Conservation (phyloP, 1,140 invertebrate genomes). For the Anastatus disparis region DNA sequence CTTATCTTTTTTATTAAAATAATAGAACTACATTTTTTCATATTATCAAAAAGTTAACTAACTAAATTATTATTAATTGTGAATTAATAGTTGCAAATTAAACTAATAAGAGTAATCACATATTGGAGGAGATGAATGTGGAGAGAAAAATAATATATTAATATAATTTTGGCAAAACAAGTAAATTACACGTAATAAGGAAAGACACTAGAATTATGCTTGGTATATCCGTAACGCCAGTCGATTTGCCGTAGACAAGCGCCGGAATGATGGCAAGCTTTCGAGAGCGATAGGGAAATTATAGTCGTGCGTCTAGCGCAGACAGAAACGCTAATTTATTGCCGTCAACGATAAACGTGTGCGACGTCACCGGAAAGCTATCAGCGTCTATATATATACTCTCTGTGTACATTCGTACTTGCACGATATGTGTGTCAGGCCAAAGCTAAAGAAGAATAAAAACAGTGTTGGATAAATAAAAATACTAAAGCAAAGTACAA, state of each 20-base stretch:
- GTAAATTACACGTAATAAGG: no score
- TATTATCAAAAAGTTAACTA: no score
- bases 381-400: not conserved
- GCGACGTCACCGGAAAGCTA: conserved; percentile 20
- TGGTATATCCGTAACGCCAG: not conserved
- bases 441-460: not conserved
- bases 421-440: conserved; percentile 1
- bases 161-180: no score
- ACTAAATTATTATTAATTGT: no score
- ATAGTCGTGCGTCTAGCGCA: conserved; percentile 25
- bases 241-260: conserved; percentile 20
- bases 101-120: no score
- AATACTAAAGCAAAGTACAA: no score
- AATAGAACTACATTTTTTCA: no score
- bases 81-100: no score
- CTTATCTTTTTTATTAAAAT: no score
- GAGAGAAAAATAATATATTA: no score
- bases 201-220: conserved; percentile 1
- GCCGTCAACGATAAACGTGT: conserved; percentile 22
- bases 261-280: conserved; percentile 2
- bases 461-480: not conserved
- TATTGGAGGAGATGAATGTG: no score
- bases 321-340: conserved; percentile 33
- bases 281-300: conserved; percentile 24
- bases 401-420: not conserved